Conservation (phyloP, 2,888 invertebrate genomes). For the Calameuta idolon region DNA sequence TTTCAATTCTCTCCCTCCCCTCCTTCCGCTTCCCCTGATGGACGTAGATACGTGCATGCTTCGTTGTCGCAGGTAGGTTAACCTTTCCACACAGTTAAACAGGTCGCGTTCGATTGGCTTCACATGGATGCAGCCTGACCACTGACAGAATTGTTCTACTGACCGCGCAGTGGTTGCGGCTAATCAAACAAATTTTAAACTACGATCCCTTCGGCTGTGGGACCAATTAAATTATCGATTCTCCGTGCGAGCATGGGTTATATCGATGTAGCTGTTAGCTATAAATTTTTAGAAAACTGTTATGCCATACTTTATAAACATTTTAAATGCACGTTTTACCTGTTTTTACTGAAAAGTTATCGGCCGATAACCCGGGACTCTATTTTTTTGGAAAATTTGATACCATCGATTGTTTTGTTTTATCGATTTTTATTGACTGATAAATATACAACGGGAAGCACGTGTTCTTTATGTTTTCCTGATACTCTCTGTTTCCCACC, state of each 20-base stretch:
- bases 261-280: background rate
- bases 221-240: background rate
- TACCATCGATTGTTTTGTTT: background rate
- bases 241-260: background rate
- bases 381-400: background rate
- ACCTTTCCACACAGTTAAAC: constrained; percentile 9
- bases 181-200: constrained; percentile 1
- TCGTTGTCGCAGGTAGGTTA: constrained; percentile 2
- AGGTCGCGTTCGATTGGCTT: constrained; percentile 10
- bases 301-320: background rate
- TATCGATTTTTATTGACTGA: background rate
- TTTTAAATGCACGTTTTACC: background rate
- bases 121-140: constrained; percentile 37
- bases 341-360: background rate
- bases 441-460: background rate
- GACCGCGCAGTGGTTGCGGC: constrained; percentile 26
- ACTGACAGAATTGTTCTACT: constrained; percentile 47
- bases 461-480: background rate
- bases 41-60: background rate
- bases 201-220: background rate
- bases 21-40: background rate
- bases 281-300: background rate
- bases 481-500: background rate
- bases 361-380: too few species aligned
- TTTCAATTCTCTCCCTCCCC: background rate